A percentile compares a stretch with the other conserved stretches of the same genome.
Conservation (phyloP, 2,888 invertebrate species). For the Uropetala carovei region DNA sequence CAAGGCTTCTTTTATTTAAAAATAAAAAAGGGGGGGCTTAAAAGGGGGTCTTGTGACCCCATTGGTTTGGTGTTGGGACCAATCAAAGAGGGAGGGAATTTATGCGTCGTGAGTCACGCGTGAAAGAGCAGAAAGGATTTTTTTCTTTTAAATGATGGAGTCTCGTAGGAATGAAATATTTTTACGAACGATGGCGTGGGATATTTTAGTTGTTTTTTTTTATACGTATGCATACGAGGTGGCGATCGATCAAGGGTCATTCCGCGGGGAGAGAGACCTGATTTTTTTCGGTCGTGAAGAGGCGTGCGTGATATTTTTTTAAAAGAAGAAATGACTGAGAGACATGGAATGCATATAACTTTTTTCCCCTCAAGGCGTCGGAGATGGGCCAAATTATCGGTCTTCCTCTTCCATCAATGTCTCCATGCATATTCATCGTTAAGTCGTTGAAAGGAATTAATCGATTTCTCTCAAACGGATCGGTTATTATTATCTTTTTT, state of each 20-base stretch:
- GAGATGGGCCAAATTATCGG: slow-evolving; percentile 5
- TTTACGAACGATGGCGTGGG: neutral
- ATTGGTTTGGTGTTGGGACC: slow-evolving; percentile 23
- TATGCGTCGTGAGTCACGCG: neutral
- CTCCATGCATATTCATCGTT: slow-evolving; percentile 54
- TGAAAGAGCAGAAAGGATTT: neutral
- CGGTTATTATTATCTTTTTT: neutral
- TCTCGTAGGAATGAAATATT: neutral
- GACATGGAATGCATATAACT: neutral
- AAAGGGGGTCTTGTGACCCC: neutral
- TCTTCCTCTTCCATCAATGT: slow-evolving; percentile 25
- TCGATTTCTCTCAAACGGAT: slow-evolving; percentile 48
- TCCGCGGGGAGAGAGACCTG: neutral
- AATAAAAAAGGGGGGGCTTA: too few relatives aligned
- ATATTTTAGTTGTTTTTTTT: neutral
- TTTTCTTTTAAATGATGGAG: neutral
- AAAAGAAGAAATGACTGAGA: neutral
- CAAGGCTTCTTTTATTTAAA: neutral
- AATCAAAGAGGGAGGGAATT: neutral
- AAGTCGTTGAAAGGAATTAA: slow-evolving; percentile 1
- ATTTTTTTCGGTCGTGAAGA: neutral
- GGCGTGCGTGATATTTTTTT: neutral
- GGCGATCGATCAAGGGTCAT: neutral
- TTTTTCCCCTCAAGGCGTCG: neutral
- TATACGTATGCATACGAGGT: neutral